Evolutionary conservation across 37 sponge, comb jelly and placozoan species (phyloP).

Genomic region (Theonella swinhoei): DNA sequence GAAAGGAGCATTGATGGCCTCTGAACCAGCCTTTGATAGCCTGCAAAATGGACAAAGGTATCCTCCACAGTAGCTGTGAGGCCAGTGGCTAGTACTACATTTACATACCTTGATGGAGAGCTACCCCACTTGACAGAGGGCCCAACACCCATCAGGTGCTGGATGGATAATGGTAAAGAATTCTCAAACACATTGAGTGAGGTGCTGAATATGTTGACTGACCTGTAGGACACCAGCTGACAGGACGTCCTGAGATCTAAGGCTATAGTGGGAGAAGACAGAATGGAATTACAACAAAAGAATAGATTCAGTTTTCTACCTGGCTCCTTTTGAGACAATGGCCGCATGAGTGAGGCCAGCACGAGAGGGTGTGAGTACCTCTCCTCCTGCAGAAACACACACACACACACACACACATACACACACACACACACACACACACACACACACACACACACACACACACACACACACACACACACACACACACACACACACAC

Average conservation of each 20-base stretch:
- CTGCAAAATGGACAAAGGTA: conserved; percentile 4
- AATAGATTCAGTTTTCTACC: conserved; percentile 9
- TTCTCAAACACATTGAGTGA: too few relatives aligned
- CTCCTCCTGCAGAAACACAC: conserved; percentile 49
- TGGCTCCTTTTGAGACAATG: conserved; percentile 68
- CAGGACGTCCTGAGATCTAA: conserved; percentile 18
- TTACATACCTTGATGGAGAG: conserved; percentile 29
- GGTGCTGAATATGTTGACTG: too few relatives aligned
- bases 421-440: too few relatives aligned
- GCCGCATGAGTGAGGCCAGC: conserved; percentile 47
- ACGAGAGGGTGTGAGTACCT: conserved; percentile 39
- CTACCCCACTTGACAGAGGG: conserved; percentile 66
- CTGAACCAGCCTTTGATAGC: conserved; percentile 61
- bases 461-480: too few relatives aligned
- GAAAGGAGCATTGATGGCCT: conserved; percentile 40
- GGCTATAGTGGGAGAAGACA: neutral
- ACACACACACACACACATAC: too few relatives aligned
- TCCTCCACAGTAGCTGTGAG: neutral
- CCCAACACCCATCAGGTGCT: conserved; percentile 18
- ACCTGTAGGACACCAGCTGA: conserved; percentile 71
- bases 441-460: too few relatives aligned
- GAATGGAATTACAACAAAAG: neutral
- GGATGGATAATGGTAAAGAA: too few relatives aligned
- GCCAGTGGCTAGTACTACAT: neutral
- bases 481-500: too few relatives aligned